Conservation (phyloP, 2,797 vertebrate genomes). For the Sparus aurata region DNA sequence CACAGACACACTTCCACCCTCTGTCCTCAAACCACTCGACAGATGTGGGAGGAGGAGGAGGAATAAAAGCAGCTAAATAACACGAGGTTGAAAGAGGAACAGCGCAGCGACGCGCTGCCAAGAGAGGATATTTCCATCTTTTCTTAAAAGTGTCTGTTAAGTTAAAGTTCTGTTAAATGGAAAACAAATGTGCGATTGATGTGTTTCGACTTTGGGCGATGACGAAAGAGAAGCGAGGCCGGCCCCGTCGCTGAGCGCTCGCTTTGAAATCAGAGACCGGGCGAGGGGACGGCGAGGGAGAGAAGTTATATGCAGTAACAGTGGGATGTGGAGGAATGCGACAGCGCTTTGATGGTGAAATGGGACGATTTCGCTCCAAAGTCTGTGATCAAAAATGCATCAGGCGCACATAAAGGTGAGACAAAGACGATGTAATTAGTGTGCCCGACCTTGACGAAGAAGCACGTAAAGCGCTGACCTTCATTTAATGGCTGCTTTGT, state of each 20-base stretch:
- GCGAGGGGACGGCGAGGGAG: conserved; percentile 16
- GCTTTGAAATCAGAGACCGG: conserved; percentile 66
- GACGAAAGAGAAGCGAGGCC: conserved; percentile 45
- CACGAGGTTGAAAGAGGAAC: conserved; percentile 67
- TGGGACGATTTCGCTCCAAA: neutral
- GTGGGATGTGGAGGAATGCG: conserved; percentile 40
- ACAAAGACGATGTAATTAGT: conserved; percentile 17
- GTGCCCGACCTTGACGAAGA: conserved; percentile 1
- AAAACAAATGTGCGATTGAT: conserved; percentile 78
- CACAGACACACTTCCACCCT: conserved; percentile 2
- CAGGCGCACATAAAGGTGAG: conserved; percentile 33
- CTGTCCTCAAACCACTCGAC: conserved; percentile 51
- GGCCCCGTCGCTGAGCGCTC: conserved; percentile 21
- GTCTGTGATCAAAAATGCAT: conserved; percentile 36
- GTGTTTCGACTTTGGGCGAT: conserved; percentile 53
- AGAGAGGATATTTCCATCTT: conserved; percentile 73
- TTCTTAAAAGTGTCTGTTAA: conserved; percentile 61
- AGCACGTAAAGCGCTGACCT: neutral
- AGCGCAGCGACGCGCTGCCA: conserved; percentile 48
- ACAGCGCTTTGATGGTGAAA: conserved; percentile 42
- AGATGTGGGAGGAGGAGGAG: conserved; percentile 53
- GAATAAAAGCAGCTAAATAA: conserved; percentile 52
- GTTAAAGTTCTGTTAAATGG: conserved; percentile 63
- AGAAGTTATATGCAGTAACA: conserved; percentile 10
- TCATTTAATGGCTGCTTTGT: neutral